A percentile compares a stretch with the other conserved stretches of the same genome.
Conservation (phyloP, 2,888 invertebrate species). For the Sphaerophoria taeniata region DNA sequence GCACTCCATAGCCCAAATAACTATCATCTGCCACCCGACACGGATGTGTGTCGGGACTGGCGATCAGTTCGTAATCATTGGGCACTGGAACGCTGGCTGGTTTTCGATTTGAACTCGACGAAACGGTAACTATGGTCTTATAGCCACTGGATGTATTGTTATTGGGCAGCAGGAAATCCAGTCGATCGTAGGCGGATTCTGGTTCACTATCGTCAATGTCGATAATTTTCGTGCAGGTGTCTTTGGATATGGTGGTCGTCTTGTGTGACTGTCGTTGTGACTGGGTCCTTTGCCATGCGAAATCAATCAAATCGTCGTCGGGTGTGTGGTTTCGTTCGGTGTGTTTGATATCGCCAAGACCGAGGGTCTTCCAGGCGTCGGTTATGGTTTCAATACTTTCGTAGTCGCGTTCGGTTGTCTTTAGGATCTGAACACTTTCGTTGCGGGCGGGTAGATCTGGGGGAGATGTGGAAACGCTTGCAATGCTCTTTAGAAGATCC, state of each 20-base stretch:
- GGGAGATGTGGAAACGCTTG: slow-evolving; percentile 72
- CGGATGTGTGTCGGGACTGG: slow-evolving; percentile 86
- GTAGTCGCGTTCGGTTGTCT: slow-evolving; percentile 83
- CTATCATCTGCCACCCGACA: slow-evolving; percentile 91
- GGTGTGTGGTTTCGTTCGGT: slow-evolving; percentile 84
- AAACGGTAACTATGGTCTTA: slow-evolving; percentile 87
- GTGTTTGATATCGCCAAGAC: slow-evolving; percentile 89
- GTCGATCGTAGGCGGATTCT: slow-evolving; percentile 89
- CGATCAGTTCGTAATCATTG: slow-evolving; percentile 91
- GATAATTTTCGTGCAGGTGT: slow-evolving; percentile 78
- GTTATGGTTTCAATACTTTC: slow-evolving; percentile 90
- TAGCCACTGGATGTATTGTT: slow-evolving; percentile 88
- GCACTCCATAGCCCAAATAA: slow-evolving; percentile 90
- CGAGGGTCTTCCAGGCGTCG: slow-evolving; percentile 92
- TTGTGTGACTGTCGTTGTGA: slow-evolving; percentile 81
- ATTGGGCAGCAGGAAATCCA: slow-evolving; percentile 91
- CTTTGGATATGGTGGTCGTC: slow-evolving; percentile 83
- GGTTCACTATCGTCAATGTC: slow-evolving; percentile 79
- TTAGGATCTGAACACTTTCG: slow-evolving; percentile 76
- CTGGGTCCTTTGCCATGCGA: slow-evolving; percentile 82
- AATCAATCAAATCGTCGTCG: slow-evolving; percentile 82
- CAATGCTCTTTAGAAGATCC: slow-evolving; percentile 74
- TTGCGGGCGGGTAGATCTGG: slow-evolving; percentile 80
- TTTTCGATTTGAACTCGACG: slow-evolving; percentile 82
- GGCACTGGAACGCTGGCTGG: slow-evolving; percentile 82